Percentiles rank a stretch among this genome's conserved stretches.
Conservation (phyloP, 2,797 vertebrate species). For the Anguilla marmorata region DNA sequence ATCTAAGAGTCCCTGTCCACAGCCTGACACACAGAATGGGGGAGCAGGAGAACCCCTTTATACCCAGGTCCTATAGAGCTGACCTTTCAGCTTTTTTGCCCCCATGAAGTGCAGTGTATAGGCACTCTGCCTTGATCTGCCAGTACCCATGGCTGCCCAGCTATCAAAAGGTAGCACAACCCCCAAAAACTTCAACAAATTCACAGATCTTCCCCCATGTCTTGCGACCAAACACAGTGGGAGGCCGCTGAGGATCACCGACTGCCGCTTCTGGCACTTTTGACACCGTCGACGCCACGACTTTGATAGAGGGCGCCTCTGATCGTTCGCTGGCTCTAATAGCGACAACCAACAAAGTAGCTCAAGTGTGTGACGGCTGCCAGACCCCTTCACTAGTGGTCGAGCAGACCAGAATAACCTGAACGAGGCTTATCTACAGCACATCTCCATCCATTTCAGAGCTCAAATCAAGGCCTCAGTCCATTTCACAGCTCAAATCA, state of each 20-base stretch:
- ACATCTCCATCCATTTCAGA: background rate
- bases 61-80: background rate
- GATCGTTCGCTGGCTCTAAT: background rate
- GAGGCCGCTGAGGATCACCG: background rate
- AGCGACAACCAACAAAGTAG: background rate
- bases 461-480: background rate
- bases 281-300: background rate
- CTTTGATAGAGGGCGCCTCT: background rate
- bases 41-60: background rate
- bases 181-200: background rate
- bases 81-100: background rate
- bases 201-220: background rate
- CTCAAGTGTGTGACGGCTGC: background rate
- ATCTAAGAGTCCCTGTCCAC: background rate
- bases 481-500: background rate
- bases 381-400: background rate
- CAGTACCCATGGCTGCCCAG: background rate
- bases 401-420: background rate
- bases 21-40: background rate
- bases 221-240: background rate
- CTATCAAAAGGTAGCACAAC: background rate
- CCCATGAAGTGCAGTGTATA: background rate
- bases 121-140: background rate
- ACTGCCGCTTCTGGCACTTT: background rate
- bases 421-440: background rate